Percentiles rank a stretch among this genome's conserved stretches.
Evolutionary conservation across 1,140 invertebrate species (phyloP).

Genomic region (Hydropsyche tenuis): DNA sequence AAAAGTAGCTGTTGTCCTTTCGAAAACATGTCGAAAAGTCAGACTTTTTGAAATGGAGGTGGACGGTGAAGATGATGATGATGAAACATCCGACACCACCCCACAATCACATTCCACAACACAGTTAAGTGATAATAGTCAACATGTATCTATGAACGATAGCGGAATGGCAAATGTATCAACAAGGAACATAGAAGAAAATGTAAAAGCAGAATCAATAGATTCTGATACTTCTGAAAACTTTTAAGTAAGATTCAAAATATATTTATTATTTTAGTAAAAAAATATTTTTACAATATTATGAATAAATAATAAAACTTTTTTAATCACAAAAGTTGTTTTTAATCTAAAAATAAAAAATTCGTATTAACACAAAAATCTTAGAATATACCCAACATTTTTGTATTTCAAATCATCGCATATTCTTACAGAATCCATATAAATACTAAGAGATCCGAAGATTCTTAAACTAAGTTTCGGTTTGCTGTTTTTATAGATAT

Average conservation of each 20-base stretch:
- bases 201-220: constrained; percentile 24
- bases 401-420: no score
- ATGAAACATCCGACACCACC: constrained; percentile 65
- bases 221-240: constrained; percentile 43
- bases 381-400: no score
- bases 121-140: constrained; percentile 44
- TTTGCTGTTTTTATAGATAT: constrained; percentile 61
- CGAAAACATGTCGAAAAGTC: constrained; percentile 80
- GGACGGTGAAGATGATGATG: constrained; percentile 87
- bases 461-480: constrained; percentile 42
- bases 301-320: no score
- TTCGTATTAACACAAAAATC: no score
- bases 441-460: no score
- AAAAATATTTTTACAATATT: neutral
- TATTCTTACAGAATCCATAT: no score
- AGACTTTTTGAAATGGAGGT: constrained; percentile 91
- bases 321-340: no score
- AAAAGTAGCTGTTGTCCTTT: constrained; percentile 87
- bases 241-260: constrained; percentile 11
- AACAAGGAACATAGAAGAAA: constrained; percentile 23
- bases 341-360: no score
- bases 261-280: neutral
- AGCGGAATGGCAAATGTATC: constrained; percentile 31
- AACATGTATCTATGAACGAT: constrained; percentile 44
- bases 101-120: constrained; percentile 53